Percentiles rank a stretch among this genome's conserved stretches.
These are phyloP conservation scores for Leuciscus idus DNA, from an alignment of 2,113 vertebrate genomes.

Conservation along the genomic window DNA sequence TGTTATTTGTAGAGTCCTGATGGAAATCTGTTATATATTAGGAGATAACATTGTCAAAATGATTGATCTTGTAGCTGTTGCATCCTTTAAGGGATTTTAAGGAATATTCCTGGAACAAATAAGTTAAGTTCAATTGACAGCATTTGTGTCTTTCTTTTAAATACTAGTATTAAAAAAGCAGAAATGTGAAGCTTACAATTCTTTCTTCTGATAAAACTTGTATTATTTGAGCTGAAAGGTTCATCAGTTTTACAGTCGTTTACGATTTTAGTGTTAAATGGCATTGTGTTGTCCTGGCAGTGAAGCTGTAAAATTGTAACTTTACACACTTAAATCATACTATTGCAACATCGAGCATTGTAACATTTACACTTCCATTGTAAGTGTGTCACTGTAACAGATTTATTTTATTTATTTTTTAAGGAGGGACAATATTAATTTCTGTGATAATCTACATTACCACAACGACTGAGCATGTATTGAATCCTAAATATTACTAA, in stretches of 20 bases:
- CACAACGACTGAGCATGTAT: not conserved
- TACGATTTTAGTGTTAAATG: not conserved
- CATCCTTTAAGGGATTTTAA: not conserved
- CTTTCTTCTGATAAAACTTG: not conserved
- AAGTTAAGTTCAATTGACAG: not conserved
- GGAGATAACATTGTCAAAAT: constrained; percentile 21
- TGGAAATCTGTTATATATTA: not conserved
- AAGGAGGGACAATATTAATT: not conserved
- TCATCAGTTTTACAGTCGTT: too few relatives aligned
- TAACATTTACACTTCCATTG: not conserved
- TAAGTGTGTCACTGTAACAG: not conserved
- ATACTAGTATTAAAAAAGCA: not conserved
- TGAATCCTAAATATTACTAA: not conserved
- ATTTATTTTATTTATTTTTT: not conserved
- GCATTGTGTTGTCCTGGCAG: not conserved
- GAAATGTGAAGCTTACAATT: not conserved
- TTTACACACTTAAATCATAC: not conserved
- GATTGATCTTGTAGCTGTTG: not conserved
- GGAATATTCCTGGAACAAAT: not conserved
- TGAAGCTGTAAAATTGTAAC: too few relatives aligned
- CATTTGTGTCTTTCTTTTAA: not conserved
- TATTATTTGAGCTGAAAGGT: not conserved
- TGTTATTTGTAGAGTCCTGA: constrained; percentile 10
- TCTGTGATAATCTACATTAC: not conserved
- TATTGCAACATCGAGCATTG: not conserved